Base-by-base conservation (phyloP, 1,140 invertebrate genomes). In the Drosophila nigromelanica region DNA sequence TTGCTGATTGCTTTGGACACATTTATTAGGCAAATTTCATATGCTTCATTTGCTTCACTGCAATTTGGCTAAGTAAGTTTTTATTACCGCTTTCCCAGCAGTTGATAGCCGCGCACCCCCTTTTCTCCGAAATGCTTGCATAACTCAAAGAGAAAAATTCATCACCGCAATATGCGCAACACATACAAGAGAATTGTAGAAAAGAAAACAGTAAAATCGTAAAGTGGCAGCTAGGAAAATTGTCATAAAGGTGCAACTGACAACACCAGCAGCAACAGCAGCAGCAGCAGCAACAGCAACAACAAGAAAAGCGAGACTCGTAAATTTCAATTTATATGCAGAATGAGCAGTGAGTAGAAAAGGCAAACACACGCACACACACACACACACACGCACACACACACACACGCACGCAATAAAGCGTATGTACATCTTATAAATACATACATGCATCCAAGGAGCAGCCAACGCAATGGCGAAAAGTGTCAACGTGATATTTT, bases 291-390 rank as follows among this genome's bases (percentile, higher is more conserved):
- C 58, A 55, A 45, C 51, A 54, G 12, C 37, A 70, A 47, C 50
- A 58, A 12, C 14, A 43, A 66, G 33, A 39, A 15, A 35, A 55
- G 48, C 54, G 48, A 73, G 70, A 58, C 69, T 89, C 80, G 89
- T 83, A 90, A 91, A 91, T 91, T 91, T 86, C 90, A 91, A 91
- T 91, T 91, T 91, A 91, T 91, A 91, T 91, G 89, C 90, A 91
- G 77, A 76, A 76, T 76, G 86, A 87, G 72, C 70, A 63, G 73
- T 89, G 82, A 89, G 77, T 62, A 81, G 83, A 87, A 76, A 69
- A 87, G 72, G 74, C 81, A 81, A 68, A 61, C 66, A 71, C 75
- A 60, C 51, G 42, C 73, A 58, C 59, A 50, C 30, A 50, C 30
- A 35, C 59, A 61, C 62, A 42, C 24, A 52, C 30, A 24, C 24